These are phyloP conservation scores for Rhinoptilus africanus DNA, from an alignment of 2,113 vertebrate genomes.

Conservation along the genomic window DNA sequence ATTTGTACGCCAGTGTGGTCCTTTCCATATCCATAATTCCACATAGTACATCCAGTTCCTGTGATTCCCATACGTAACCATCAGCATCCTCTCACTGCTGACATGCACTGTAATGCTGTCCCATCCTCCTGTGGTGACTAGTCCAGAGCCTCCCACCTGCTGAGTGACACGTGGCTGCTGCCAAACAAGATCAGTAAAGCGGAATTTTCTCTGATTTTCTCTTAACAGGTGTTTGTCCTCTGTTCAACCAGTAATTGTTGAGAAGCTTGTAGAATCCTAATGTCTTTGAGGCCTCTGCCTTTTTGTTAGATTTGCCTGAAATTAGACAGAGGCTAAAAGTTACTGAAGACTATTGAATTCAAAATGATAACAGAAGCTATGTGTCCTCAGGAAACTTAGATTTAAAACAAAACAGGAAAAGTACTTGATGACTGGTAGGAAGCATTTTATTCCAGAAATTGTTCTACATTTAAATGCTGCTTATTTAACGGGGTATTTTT, in stretches of 20 bases:
- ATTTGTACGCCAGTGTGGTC: background rate
- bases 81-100: background rate
- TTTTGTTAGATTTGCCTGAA: background rate
- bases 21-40: background rate
- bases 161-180: background rate
- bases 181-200: background rate
- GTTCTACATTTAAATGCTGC: background rate
- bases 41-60: background rate
- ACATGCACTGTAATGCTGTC: background rate
- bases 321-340: background rate
- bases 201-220: background rate
- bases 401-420: background rate
- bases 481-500: background rate
- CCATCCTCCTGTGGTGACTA: background rate
- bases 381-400: background rate
- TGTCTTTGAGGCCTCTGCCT: background rate
- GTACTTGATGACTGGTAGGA: background rate
- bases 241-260: background rate
- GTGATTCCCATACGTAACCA: fast-evolving
- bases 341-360: background rate
- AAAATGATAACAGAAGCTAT: background rate
- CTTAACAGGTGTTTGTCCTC: background rate
- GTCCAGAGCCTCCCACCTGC: background rate
- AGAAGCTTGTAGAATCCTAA: background rate
- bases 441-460: background rate